phyloP scores from a whole-genome alignment of 1,140 invertebrate species.

The Apocrypta bakeri region DNA sequence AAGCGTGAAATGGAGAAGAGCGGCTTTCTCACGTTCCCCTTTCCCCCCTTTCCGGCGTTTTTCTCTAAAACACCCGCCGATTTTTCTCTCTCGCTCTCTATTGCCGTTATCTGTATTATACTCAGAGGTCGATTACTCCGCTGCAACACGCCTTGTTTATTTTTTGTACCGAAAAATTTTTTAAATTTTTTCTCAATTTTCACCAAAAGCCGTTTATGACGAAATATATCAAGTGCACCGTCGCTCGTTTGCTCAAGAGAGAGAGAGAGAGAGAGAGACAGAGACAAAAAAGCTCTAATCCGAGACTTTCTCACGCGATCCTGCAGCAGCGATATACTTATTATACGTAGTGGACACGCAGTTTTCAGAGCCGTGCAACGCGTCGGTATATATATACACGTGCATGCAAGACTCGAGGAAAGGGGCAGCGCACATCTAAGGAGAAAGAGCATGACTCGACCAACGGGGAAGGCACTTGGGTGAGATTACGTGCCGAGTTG shows the following conservation, averaged over 20 bases:
- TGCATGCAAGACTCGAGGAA: background rate
- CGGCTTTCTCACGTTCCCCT: constrained; percentile 39
- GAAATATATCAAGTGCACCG: too few relatives aligned
- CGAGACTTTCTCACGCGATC: background rate
- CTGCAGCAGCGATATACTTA: background rate
- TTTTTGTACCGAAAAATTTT: too few relatives aligned
- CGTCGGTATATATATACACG: background rate
- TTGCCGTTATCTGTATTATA: background rate
- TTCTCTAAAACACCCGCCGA: background rate
- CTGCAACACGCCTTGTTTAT: too few relatives aligned
- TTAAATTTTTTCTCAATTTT: too few relatives aligned
- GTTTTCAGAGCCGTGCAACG: background rate
- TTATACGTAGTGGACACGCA: background rate
- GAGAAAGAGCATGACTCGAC: constrained; percentile 66
- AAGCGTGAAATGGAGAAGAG: constrained; percentile 56
- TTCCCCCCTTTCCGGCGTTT: background rate
- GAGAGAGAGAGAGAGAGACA: too few relatives aligned
- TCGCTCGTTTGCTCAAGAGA: too few relatives aligned
- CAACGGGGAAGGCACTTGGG: constrained; percentile 73
- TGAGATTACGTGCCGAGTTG: constrained; percentile 71
- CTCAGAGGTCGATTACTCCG: too few relatives aligned
- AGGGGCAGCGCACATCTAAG: background rate
- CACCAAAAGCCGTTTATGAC: too few relatives aligned
- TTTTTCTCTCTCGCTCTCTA: too few relatives aligned
- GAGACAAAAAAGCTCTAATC: background rate